phyloP scores from a whole-genome alignment of 2,888 invertebrate species.

The Drosophila paracracens region DNA sequence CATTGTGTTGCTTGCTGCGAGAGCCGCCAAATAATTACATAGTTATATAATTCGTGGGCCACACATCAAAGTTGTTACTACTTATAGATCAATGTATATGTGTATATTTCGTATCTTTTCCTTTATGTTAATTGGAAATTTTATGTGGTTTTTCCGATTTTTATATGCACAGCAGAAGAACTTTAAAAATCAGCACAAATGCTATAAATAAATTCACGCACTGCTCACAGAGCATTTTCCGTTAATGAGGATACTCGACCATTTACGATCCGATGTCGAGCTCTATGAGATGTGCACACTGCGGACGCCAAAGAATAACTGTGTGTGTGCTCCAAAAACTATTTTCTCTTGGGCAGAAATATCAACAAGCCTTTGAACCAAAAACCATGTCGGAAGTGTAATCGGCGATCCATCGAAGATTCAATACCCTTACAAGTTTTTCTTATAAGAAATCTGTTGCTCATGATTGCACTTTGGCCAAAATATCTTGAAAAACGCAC shows the following conservation, averaged over 20 bases:
- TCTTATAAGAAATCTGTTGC: not conserved
- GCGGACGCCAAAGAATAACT: slow-evolving; percentile 66
- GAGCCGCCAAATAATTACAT: slow-evolving; percentile 44
- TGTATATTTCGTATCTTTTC: slow-evolving; percentile 1
- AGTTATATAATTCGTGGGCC: slow-evolving; percentile 53
- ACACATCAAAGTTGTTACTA: not conserved
- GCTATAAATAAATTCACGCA: slow-evolving; percentile 74
- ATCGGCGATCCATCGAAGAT: not conserved
- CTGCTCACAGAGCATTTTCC: slow-evolving; percentile 51
- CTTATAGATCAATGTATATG: not conserved
- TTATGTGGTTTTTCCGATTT: slow-evolving; percentile 21
- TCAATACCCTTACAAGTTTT: slow-evolving; percentile 11
- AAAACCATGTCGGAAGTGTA: not conserved
- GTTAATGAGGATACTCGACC: slow-evolving; percentile 19
- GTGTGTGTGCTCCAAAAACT: slow-evolving; percentile 50
- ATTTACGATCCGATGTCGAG: slow-evolving; percentile 32
- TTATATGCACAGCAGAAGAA: slow-evolving; percentile 14
- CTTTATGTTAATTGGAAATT: slow-evolving; percentile 38
- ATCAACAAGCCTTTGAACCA: slow-evolving; percentile 5
- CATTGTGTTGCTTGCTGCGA: slow-evolving; percentile 35
- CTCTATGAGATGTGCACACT: slow-evolving; percentile 37
- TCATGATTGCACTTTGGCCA: not conserved
- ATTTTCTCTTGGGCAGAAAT: slow-evolving; percentile 47
- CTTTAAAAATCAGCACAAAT: slow-evolving; percentile 58
- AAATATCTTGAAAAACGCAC: not conserved